phyloP scores from a whole-genome alignment of 2,888 invertebrate species.

The Stegophylla sp. region DNA sequence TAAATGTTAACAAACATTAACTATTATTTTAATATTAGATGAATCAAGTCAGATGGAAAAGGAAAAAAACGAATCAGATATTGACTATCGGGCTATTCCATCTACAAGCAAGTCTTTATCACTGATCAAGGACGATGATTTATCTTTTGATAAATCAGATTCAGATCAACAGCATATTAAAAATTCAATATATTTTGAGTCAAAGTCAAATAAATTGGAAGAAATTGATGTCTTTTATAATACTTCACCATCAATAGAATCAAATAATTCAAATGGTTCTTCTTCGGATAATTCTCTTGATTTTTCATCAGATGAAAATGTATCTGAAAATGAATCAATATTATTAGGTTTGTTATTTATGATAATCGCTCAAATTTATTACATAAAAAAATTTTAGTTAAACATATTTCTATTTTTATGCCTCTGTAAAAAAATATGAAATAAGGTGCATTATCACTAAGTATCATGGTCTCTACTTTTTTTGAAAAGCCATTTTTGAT shows the following conservation, averaged over 20 bases:
- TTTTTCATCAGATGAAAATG: conserved; percentile 10
- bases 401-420: too few relatives aligned
- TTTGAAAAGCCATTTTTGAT: too few relatives aligned
- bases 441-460: too few relatives aligned
- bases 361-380: neutral
- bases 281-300: conserved; percentile 44
- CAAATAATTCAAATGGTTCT: conserved; percentile 19
- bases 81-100: neutral
- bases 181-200: conserved; percentile 3
- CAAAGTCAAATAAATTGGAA: neutral
- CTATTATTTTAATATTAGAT: conserved; percentile 23
- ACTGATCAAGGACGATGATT: neutral
- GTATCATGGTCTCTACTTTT: too few relatives aligned
- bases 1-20: too few relatives aligned
- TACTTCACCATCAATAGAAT: neutral
- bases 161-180: neutral
- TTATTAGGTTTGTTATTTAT: neutral
- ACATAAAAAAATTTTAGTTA: too few relatives aligned
- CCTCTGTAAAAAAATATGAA: too few relatives aligned
- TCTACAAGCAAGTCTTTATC: conserved; percentile 28
- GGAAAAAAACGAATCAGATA: neutral
- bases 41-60: conserved; percentile 8
- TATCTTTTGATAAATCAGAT: neutral
- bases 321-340: neutral
- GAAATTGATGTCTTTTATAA: neutral